Base-by-base conservation (phyloP, 2,888 invertebrate genomes). In the Hirtodrosophila histrioides region DNA sequence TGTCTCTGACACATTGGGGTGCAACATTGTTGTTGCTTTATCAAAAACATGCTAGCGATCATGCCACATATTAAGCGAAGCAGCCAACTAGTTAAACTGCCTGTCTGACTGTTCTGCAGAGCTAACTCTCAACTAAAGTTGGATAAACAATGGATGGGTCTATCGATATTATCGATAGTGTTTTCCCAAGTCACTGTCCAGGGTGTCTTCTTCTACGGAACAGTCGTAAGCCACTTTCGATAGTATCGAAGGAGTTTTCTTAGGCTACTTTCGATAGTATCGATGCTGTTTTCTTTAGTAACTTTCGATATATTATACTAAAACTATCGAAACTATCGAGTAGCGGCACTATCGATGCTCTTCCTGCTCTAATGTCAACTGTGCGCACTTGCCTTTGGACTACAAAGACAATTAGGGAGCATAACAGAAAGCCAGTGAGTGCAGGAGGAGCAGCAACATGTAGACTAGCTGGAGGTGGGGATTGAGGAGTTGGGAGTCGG, bases 11-110 rank as follows among this genome's bases (percentile, higher is more conserved):
- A 72, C 85, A 12, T 70, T 64, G 64, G 78, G 70, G 69, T 80
- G 87, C 82, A 87, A 85, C 85, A 66, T 67, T 86, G 81, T 74
- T 65, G 64, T 60, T 51, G 56, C 43, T 63, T 61, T 78, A 69
- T 75, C 77, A 75, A 39, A 60, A 55, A 45, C 41, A 48, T 45
- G 43, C 55, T 48, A 61, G 49, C 50, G 65, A 77, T 79, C 76
- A 61, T 76, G 72, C 62, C 50, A 50, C 66, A 78, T 69, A 81
- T 81, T 73, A 74, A 81, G 53, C 46, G 69, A 77, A 66, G 70
- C 77, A 67, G 35, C 56, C 56, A 67, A 44, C 60, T 61, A 66
- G 57, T 61, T 66, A 55, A 66, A 31, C 49, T 46, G 39, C 53
- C 53, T 29, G 48, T 12, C 48, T 12, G 29, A 29, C 43, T 27